Conservation (phyloP, 1,140 invertebrate species). For the Rhyacophila brunnea region DNA sequence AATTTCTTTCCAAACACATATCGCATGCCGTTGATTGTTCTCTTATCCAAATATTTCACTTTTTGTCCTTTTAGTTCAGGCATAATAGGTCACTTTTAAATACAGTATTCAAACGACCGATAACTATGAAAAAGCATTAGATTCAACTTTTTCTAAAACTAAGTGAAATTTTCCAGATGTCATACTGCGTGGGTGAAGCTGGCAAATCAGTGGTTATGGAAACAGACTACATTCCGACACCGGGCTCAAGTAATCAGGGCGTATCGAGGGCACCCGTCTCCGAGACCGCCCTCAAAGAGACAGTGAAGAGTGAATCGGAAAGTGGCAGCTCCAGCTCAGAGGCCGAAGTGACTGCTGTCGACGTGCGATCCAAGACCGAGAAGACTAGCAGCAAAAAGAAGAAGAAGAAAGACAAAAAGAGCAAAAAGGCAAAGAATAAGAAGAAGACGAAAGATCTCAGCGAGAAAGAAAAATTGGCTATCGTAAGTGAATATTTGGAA, state of each 20-base stretch:
- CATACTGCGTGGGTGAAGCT: constrained; percentile 82
- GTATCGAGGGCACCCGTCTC: not conserved
- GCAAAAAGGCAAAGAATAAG: constrained; percentile 55
- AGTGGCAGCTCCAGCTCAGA: constrained; percentile 36
- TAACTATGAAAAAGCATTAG: too few species aligned
- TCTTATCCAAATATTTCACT: too few species aligned
- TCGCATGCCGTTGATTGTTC: too few species aligned
- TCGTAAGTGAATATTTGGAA: constrained; percentile 15
- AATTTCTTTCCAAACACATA: too few species aligned
- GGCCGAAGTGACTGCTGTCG: constrained; percentile 45
- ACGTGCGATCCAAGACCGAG: constrained; percentile 55
- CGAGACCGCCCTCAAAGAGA: constrained; percentile 1
- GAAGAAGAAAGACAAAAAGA: constrained; percentile 66
- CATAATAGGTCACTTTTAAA: too few species aligned
- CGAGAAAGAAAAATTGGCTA: constrained; percentile 49
- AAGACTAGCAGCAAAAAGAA: constrained; percentile 66
- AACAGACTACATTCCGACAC: constrained; percentile 18
- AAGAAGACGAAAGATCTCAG: constrained; percentile 53
- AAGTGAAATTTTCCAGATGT: constrained; percentile 72
- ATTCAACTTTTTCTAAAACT: too few species aligned
- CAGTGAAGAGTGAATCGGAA: constrained; percentile 41
- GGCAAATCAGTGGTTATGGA: constrained; percentile 58
- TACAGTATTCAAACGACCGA: too few species aligned
- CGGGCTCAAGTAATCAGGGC: constrained; percentile 23
- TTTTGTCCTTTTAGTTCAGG: too few species aligned